Base-by-base conservation (phyloP, 2,797 vertebrate genomes). In the Xenopus petersii region DNA sequence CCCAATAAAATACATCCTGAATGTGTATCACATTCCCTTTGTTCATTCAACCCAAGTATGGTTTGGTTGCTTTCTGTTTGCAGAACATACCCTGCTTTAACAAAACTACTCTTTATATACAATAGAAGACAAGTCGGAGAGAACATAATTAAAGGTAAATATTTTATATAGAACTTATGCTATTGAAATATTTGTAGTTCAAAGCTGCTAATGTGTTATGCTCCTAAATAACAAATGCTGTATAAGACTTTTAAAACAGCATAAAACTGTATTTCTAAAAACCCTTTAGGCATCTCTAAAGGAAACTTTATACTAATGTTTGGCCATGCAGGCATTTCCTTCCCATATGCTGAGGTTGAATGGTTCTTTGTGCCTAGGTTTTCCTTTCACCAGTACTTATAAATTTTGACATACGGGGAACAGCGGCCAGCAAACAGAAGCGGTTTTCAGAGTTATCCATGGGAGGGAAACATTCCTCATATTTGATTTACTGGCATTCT, bases 181-280 rank as follows among this genome's bases (percentile, higher is more conserved):
- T 89, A 87, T 82, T 84, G 84, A 82, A 86, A 86, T 87, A 88
- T 87, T 90, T 91, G 87, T 84, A 86, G 81, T 87, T 91, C 84
- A 88, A 89, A 90, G 85, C 67, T 81, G 80, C 73, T 90, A 89
- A 91, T 86, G 79, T 82, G 82, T 84, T 89, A 83, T 89, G 82
- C 82, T 88, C 86, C 86, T 89, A 81, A 87, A 83, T 87, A 87
- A 89, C 88, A 91, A 88, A 89, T 77, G 21, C 21, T 21, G 21
- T 21, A 86, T 85, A 84, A 83, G 83, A 83, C 81, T 85, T 79
- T 86, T 86, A 90, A 91, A 84, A 47, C 85, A 86, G 82, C 83
- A 79, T 78, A 83, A 77, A 81, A 78, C 82, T 86, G 73, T 75
- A 87, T 89, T 89, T 80, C 76, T 71, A 85, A 89, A 84, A 81